These are phyloP conservation scores for Cyphomyrus discorhynchus DNA, from an alignment of 2,113 vertebrate species.

Conservation along the genomic window DNA sequence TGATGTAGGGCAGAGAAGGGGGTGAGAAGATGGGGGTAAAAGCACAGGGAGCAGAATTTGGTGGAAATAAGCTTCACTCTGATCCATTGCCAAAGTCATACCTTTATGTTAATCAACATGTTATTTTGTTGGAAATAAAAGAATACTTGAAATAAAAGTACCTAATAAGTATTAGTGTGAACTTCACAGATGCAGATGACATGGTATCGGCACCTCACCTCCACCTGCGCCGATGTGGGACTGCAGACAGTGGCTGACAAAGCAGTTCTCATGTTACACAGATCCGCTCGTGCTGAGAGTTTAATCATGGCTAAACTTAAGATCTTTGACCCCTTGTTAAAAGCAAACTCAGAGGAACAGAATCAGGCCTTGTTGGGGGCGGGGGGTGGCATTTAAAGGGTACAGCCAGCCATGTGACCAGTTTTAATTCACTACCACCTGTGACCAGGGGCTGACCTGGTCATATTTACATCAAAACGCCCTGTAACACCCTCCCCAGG, in stretches of 20 bases:
- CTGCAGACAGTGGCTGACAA: neutral
- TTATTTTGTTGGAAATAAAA: neutral
- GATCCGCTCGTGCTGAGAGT: neutral
- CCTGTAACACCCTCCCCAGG: neutral
- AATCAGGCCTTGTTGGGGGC: neutral
- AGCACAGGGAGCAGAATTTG: neutral
- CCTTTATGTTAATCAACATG: no score
- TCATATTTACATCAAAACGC: neutral
- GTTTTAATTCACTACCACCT: neutral
- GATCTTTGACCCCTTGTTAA: neutral
- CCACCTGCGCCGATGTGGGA: neutral
- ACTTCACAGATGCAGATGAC: neutral
- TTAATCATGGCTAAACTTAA: neutral
- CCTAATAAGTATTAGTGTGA: neutral
- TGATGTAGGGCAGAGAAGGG: neutral
- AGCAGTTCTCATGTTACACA: neutral
- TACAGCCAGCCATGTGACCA: neutral
- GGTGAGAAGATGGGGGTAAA: neutral
- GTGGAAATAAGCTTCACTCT: neutral
- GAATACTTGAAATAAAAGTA: neutral
- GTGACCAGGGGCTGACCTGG: neutral
- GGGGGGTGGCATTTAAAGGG: neutral
- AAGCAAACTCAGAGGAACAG: neutral
- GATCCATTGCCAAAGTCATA: neutral
- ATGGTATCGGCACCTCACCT: neutral